Conservation (phyloP, 2,888 invertebrate genomes). For the Idaea dimidiata region DNA sequence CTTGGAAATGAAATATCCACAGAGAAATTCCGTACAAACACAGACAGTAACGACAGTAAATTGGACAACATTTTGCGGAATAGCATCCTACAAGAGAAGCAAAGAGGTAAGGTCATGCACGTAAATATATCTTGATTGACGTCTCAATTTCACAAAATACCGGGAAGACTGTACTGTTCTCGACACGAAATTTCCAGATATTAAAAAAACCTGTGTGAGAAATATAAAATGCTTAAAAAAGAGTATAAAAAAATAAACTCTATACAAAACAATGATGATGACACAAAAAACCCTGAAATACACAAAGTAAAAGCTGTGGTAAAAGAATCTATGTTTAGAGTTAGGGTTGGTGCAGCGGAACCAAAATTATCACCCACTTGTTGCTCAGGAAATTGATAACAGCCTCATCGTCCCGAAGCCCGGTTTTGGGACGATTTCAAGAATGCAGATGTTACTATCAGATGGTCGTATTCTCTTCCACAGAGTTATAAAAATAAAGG, state of each 20-base stretch:
- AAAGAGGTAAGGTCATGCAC: background rate
- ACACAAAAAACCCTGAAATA: background rate
- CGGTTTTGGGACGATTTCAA: constrained; percentile 67
- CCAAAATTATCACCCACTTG: constrained; percentile 79
- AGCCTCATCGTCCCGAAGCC: constrained; percentile 55
- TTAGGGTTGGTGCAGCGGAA: constrained; percentile 59
- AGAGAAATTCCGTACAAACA: constrained; percentile 25
- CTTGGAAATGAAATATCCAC: constrained; percentile 51
- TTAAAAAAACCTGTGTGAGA: background rate
- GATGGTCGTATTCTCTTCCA: constrained; percentile 26
- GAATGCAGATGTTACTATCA: constrained; percentile 50
- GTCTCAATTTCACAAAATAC: background rate
- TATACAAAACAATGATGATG: constrained; percentile 1
- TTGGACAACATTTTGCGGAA: constrained; percentile 8
- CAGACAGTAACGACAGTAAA: constrained; percentile 27
- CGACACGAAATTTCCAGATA: background rate
- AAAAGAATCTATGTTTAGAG: constrained; percentile 45
- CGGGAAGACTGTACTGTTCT: background rate
- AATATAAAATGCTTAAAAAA: background rate
- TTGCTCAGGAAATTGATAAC: constrained; percentile 78
- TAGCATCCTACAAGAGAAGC: background rate
- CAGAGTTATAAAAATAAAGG: constrained; percentile 7
- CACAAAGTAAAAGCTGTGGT: constrained; percentile 30
- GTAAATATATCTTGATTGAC: background rate
- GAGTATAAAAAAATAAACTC: constrained; percentile 11